A percentile compares a stretch with the other conserved stretches of the same genome.
Evolutionary conservation across 2,888 invertebrate genomes (phyloP).

Genomic region (Diarsia dahlii): DNA sequence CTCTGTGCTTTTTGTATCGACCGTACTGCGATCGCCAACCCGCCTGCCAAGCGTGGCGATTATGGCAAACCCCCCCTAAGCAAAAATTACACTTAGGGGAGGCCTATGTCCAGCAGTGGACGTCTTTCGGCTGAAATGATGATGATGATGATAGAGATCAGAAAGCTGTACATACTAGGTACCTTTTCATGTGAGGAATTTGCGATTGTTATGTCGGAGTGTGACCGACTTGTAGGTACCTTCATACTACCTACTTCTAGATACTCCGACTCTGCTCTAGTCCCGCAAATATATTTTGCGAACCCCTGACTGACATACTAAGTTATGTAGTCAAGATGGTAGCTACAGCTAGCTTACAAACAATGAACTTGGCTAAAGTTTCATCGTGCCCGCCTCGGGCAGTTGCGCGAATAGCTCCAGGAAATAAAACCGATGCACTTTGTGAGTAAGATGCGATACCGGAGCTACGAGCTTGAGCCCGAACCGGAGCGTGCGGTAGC

Average conservation of each 20-base stretch:
- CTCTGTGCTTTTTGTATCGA: too few species aligned
- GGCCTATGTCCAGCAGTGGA: too few species aligned
- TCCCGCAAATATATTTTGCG: not conserved
- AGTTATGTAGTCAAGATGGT: slow-evolving; percentile 9
- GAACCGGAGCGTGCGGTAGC: not conserved
- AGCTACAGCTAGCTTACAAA: slow-evolving; percentile 1
- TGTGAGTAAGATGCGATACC: not conserved
- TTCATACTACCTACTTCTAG: too few species aligned
- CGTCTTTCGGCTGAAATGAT: too few species aligned
- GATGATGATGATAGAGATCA: too few species aligned
- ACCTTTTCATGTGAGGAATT: too few species aligned
- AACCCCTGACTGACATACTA: not conserved
- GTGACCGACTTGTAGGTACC: not conserved
- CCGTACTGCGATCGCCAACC: too few species aligned
- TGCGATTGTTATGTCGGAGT: not conserved
- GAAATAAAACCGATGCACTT: slow-evolving; percentile 20
- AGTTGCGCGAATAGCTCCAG: slow-evolving; percentile 3
- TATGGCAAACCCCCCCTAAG: too few species aligned
- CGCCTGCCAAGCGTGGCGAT: too few species aligned
- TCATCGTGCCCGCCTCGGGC: slow-evolving; percentile 5
- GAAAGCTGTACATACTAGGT: too few species aligned
- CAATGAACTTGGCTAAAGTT: slow-evolving; percentile 22
- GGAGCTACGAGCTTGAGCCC: not conserved
- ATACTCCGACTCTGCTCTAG: not conserved
- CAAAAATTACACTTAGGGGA: too few species aligned